Base-by-base conservation (phyloP, 2,113 vertebrate genomes). In the Emydura subglobosa region DNA sequence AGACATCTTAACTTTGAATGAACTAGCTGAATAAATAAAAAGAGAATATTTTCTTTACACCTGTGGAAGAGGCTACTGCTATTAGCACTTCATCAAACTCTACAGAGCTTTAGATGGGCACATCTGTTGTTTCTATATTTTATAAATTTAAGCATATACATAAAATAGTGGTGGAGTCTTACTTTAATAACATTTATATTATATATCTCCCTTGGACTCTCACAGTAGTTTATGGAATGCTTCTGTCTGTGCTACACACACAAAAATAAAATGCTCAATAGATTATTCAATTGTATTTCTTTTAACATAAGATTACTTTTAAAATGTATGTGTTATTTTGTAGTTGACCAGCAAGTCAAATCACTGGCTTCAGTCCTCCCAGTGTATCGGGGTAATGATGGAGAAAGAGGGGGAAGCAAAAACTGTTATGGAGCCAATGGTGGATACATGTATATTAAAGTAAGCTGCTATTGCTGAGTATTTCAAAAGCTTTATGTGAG, bases 341-440 rank as follows among this genome's bases (percentile, higher is more conserved):
- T 94, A 99, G 99, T 98, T 90, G 98, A 99, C 96, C 96, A 39
- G 39, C 98, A 99, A 31, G 96, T 98, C 49, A 99, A 99, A 94
- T 99, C 99, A 0, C 98, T 99, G 95, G 97, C 98, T 1, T 96
- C 98, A 2, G 94, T 99, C 57, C 86, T 97, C 57, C 89, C 99
- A 0, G 39, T 98, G 79, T 99, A 99, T 91, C 98, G 95, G 39
- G 99, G 99, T 22, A 94, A 97, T 51, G 78, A 96, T 0, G 99
- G 99, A 44, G 97, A 98, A 68, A 85, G 97, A 0, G 99, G 99
- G 0, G 93, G 99, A 88, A 98, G 87, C 5, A 99, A 99, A 88
- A 99, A 99, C 97, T 99, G 99, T 93, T 99, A 97, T 0, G 99
- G 99, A 93, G 98, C 98, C 21, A 98, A 98, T 1, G 99, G 99